These are phyloP conservation scores for Ellobius talpinus DNA, from an alignment of 2,113 vertebrate genomes.

Conservation along the genomic window DNA sequence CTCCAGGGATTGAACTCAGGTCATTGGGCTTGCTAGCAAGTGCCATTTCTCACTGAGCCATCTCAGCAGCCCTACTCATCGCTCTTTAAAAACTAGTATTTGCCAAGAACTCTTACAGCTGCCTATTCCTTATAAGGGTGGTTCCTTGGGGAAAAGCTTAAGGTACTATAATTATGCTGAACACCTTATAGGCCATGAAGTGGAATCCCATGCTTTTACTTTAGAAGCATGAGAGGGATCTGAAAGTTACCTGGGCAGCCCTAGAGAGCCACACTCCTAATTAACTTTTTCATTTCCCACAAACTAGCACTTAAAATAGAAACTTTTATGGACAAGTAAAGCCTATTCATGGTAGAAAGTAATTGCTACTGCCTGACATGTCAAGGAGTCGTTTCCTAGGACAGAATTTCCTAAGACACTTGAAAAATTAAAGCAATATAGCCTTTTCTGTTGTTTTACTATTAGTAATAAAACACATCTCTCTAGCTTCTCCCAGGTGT, in stretches of 20 bases:
- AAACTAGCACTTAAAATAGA: slow-evolving; percentile 5
- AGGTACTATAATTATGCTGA: slow-evolving; percentile 12
- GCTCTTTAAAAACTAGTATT: background rate
- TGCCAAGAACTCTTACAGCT: background rate
- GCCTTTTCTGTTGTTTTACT: background rate
- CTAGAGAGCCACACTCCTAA: background rate
- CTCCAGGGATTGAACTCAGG: background rate
- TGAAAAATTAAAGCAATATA: background rate
- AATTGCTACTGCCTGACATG: slow-evolving; percentile 35
- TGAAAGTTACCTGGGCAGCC: slow-evolving; percentile 28
- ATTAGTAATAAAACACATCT: background rate
- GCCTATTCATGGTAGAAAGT: slow-evolving; percentile 14
- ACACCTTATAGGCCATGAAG: background rate
- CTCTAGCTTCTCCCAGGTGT: background rate
- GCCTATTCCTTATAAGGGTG: background rate
- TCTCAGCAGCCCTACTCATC: background rate
- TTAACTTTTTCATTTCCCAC: slow-evolving; percentile 28
- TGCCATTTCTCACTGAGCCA: background rate
- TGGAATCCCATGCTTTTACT: slow-evolving; percentile 25
- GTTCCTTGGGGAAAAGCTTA: background rate
- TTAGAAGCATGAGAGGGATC: slow-evolving; percentile 55
- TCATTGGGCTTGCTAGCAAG: background rate
- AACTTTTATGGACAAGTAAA: background rate
- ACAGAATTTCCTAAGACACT: slow-evolving; percentile 41
- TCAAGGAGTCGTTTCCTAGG: background rate